Conservation (phyloP, 2,888 invertebrate genomes). For the Euzophera pinguis region DNA sequence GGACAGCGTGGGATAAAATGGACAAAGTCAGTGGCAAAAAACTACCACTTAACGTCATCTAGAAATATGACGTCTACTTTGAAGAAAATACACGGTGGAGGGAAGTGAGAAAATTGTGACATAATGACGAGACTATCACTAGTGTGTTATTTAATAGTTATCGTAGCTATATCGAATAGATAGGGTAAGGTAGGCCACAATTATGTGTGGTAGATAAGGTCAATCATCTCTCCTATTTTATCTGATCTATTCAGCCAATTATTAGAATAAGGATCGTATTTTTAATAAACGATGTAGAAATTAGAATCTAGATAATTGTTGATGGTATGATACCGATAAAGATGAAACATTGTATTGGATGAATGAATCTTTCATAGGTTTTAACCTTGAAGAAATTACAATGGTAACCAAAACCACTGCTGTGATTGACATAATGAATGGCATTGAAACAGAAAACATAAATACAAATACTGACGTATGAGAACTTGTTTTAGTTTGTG, state of each 20-base stretch:
- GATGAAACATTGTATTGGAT: background rate
- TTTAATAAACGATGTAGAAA: background rate
- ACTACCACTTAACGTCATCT: too few relatives aligned
- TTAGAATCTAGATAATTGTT: background rate
- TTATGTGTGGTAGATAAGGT: background rate
- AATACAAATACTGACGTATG: background rate
- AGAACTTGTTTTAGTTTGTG: background rate
- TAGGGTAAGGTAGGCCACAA: background rate
- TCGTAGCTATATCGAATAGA: background rate
- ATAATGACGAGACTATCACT: background rate
- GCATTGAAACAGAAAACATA: background rate
- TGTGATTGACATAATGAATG: background rate
- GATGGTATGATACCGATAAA: background rate
- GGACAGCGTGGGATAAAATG: too few relatives aligned
- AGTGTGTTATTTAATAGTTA: background rate
- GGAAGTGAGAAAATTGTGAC: constrained; percentile 4
- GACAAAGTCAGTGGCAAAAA: too few relatives aligned
- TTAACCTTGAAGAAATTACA: background rate
- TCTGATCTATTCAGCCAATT: background rate
- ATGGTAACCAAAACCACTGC: background rate
- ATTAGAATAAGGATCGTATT: background rate
- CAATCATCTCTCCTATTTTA: constrained; percentile 3
- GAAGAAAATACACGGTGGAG: background rate
- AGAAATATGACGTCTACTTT: background rate
- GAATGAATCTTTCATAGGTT: background rate